Percentiles rank a stretch among this genome's conserved stretches.
These are phyloP conservation scores for Rhogogaster chlorosoma DNA, from an alignment of 2,888 invertebrate genomes.

Conservation along the genomic window DNA sequence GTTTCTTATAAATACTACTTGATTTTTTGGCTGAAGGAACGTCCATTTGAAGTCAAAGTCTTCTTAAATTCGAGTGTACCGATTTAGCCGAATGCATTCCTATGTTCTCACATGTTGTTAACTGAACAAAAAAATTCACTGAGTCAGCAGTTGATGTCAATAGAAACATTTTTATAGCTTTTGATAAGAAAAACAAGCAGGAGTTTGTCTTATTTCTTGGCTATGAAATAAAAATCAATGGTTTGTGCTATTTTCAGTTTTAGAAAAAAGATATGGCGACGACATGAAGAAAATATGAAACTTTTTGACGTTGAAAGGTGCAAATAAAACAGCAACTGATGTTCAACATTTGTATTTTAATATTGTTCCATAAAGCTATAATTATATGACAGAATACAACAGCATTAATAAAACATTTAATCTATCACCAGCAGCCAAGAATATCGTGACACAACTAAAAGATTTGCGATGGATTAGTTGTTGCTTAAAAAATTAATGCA, in stretches of 20 bases:
- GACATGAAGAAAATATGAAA: not conserved
- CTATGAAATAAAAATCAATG: not conserved
- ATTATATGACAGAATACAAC: conserved; percentile 51
- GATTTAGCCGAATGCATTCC: no score
- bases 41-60: not conserved
- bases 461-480: not conserved
- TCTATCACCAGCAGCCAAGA: not conserved
- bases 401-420: conserved; percentile 39
- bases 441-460: not conserved
- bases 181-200: not conserved
- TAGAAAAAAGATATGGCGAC: not conserved
- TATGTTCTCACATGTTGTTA: not conserved
- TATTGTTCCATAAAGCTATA: conserved; percentile 57
- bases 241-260: not conserved
- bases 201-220: not conserved
- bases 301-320: conserved; percentile 52
- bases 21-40: not conserved
- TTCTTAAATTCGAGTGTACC: not conserved
- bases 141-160: not conserved
- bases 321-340: conserved; percentile 68
- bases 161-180: conserved; percentile 23
- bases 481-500: not conserved
- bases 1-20: not conserved
- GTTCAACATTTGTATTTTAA: conserved; percentile 64
- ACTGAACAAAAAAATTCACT: not conserved